Evolutionary conservation across 2,888 invertebrate genomes (phyloP), one percentile per base, ranked within the genome.

Genomic region (Platycheirus rosarum): DNA sequence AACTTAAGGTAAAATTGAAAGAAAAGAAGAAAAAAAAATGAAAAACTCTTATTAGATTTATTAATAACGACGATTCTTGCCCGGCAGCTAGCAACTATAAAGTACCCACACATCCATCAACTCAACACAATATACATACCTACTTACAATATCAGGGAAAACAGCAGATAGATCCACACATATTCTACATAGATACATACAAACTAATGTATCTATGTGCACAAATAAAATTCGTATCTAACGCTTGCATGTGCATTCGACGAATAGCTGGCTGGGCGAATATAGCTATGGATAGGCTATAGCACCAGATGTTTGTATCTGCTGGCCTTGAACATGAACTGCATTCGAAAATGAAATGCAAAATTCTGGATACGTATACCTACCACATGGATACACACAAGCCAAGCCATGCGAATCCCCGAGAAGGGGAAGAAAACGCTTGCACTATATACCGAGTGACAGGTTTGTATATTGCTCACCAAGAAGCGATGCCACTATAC

Each of bases 301-400:
- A 82, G 44, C 35, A 70, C 80, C 60, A 70, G 49, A 40, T 76
- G 63, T 82, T 82, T 73, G 66, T 77, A 68, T 68, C 79, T 88
- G 35, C 77, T 88, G 89, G 87, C 90, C 89, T 89, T 89, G 89
- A 90, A 89, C 89, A 87, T 89, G 88, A 89, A 90, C 88, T 89
- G 89, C 89, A 89, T 88, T 89, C 84, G 77, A 77, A 82, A 77
- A 82, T 73, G 77, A 73, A 82, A 76, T 77, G 71, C 77, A 82
- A 82, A 82, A 71, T 63, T 62, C 82, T 82, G 73, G 71, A 77
- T 82, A 77, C n/a, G n/a, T n/a, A n/a, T n/a, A n/a, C n/a, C n/a
- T n/a, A n/a, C n/a, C n/a, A n/a, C 80, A 40, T 48, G 40, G 23
- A 26, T 40, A 73, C 53, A 44, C 44, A 49, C 48, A 13, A 53